A percentile compares a stretch with the other conserved stretches of the same genome.
These are phyloP conservation scores for Syngnathoides biaculeatus DNA, from an alignment of 2,113 vertebrate genomes.

Conservation along the genomic window DNA sequence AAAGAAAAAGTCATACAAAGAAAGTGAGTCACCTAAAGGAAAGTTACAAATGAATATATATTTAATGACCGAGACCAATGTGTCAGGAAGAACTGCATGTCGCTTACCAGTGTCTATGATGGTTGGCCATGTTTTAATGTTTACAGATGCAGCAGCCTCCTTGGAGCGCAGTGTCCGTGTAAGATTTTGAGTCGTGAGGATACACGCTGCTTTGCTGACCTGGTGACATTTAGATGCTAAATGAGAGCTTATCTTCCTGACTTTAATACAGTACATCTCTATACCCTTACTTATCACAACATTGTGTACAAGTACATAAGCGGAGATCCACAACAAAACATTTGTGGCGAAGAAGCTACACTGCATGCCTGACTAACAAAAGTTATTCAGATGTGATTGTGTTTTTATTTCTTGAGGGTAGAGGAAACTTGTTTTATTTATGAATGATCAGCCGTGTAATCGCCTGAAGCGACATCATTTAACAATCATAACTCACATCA, in stretches of 20 bases:
- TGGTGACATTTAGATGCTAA: constrained; percentile 46
- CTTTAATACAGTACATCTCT: neutral
- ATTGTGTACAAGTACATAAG: neutral
- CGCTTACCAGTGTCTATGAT: constrained; percentile 92
- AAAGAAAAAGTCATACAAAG: constrained; percentile 5
- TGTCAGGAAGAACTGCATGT: neutral
- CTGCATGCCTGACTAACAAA: neutral
- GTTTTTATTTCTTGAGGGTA: neutral
- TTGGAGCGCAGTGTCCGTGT: constrained; percentile 87
- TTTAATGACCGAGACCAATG: neutral
- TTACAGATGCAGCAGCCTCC: constrained; percentile 88
- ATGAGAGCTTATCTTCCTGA: neutral
- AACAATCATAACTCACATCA: constrained; percentile 77
- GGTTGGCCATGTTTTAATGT: constrained; percentile 97
- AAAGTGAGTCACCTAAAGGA: too few relatives aligned
- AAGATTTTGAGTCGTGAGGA: constrained; percentile 92
- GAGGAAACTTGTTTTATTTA: neutral
- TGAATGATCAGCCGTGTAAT: neutral
- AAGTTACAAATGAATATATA: neutral
- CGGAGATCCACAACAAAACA: neutral
- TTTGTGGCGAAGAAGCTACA: neutral
- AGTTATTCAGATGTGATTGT: neutral
- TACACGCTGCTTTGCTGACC: constrained; percentile 96
- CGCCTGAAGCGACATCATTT: neutral
- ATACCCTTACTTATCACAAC: neutral